Percentiles rank a stretch among this genome's conserved stretches.
These are phyloP conservation scores for Callopanchax toddi DNA, from an alignment of 2,113 vertebrate genomes.

Conservation along the genomic window DNA sequence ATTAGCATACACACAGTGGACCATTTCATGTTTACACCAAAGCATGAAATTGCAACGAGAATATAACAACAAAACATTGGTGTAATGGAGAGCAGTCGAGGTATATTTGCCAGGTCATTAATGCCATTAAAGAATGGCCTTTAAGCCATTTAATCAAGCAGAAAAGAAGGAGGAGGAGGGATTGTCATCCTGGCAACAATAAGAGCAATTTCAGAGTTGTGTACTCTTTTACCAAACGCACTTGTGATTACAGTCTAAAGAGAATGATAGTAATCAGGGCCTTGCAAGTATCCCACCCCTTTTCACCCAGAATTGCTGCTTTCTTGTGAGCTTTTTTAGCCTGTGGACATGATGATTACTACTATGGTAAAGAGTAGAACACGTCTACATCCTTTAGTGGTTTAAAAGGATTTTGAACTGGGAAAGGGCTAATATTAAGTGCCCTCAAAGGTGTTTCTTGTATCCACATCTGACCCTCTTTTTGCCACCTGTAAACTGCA, in stretches of 20 bases:
- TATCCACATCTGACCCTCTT: not conserved
- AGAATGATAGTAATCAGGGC: constrained; percentile 73
- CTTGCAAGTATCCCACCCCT: constrained; percentile 58
- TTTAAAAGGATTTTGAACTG: not conserved
- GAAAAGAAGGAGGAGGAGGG: constrained; percentile 48
- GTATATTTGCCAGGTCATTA: constrained; percentile 64
- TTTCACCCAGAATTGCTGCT: constrained; percentile 71
- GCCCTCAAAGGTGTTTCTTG: not conserved
- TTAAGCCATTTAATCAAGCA: constrained; percentile 64
- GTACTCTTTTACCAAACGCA: constrained; percentile 50
- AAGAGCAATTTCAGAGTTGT: constrained; percentile 32
- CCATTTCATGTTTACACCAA: constrained; percentile 36
- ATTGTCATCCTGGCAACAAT: constrained; percentile 44
- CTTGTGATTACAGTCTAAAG: constrained; percentile 61
- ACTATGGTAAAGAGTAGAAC: constrained; percentile 33
- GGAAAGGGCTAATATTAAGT: not conserved
- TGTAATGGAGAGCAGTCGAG: constrained; percentile 40
- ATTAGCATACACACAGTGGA: constrained; percentile 6
- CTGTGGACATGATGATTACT: constrained; percentile 77
- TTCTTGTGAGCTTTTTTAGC: constrained; percentile 58
- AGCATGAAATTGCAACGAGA: constrained; percentile 24
- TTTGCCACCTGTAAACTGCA: not conserved
- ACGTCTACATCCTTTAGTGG: constrained; percentile 31
- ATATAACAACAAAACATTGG: constrained; percentile 35
- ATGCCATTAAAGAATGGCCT: constrained; percentile 45